These are phyloP conservation scores for Australoheros scitulus DNA, from an alignment of 2,113 vertebrate genomes.

Conservation along the genomic window DNA sequence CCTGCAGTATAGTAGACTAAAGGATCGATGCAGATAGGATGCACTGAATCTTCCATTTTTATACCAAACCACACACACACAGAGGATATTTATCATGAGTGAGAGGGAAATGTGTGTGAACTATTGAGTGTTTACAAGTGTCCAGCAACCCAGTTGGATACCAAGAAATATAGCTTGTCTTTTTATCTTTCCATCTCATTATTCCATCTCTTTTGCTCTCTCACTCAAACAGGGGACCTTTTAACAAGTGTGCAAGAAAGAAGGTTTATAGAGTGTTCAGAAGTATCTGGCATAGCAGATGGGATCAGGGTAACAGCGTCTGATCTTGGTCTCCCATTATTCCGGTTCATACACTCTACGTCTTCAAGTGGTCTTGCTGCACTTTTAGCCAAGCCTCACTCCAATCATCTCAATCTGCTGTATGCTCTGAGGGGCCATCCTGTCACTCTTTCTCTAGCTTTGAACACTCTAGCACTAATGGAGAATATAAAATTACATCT, in stretches of 20 bases:
- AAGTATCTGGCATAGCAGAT: constrained; percentile 59
- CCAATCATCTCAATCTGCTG: constrained; percentile 65
- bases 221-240: constrained; percentile 40
- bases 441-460: constrained; percentile 54
- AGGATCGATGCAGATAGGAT: background rate
- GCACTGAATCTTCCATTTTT: background rate
- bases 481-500: constrained; percentile 61
- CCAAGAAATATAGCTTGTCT: constrained; percentile 39
- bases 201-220: constrained; percentile 18
- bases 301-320: constrained; percentile 62
- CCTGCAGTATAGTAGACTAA: background rate
- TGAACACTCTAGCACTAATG: constrained; percentile 55
- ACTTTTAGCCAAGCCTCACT: constrained; percentile 70
- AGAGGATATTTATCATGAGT: background rate
- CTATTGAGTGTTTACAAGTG: constrained; percentile 53
- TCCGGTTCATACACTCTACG: constrained; percentile 60
- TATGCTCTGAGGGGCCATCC: constrained; percentile 44
- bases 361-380: constrained; percentile 69
- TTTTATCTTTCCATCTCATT: constrained; percentile 45
- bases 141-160: constrained; percentile 33
- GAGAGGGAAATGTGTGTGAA: constrained; percentile 5
- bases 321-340: constrained; percentile 74
- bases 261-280: constrained; percentile 57
- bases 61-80: background rate
- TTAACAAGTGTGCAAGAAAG: constrained; percentile 54